These are phyloP conservation scores for Saguinus imperator DNA, from an alignment of 2,113 vertebrate species.

Conservation along the genomic window DNA sequence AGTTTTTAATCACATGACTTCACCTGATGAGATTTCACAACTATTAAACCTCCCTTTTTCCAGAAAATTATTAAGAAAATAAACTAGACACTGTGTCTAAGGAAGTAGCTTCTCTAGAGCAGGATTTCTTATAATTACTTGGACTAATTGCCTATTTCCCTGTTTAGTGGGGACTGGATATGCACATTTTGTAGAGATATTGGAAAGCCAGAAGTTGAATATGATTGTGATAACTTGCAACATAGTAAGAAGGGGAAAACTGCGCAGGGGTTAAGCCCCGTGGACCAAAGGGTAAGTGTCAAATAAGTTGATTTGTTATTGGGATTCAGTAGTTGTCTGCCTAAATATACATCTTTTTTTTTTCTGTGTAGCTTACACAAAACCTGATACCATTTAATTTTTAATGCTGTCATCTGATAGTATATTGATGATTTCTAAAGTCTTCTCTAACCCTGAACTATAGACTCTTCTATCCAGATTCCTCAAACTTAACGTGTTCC, in stretches of 20 bases:
- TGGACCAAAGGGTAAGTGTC: slow-evolving; percentile 94
- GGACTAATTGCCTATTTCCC: slow-evolving; percentile 68
- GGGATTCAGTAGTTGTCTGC: not conserved
- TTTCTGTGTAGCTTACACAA: not conserved
- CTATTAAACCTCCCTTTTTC: not conserved
- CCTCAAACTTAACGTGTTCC: not conserved
- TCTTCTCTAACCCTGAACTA: not conserved
- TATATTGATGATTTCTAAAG: slow-evolving; percentile 26
- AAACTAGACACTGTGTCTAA: not conserved
- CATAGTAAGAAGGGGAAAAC: slow-evolving; percentile 91
- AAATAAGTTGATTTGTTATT: not conserved
- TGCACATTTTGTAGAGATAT: slow-evolving; percentile 98
- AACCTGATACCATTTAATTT: not conserved
- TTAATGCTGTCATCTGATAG: not conserved
- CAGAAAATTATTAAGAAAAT: not conserved
- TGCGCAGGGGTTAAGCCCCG: slow-evolving; percentile 89
- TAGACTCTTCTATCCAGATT: not conserved
- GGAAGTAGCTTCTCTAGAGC: not conserved
- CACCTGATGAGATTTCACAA: slow-evolving; percentile 20
- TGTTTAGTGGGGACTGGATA: slow-evolving; percentile 95
- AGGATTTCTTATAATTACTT: slow-evolving; percentile 23
- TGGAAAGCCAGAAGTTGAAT: slow-evolving; percentile 94
- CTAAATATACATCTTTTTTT: not conserved
- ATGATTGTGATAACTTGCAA: slow-evolving; percentile 93
- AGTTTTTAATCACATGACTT: not conserved